phyloP scores from a whole-genome alignment of 1,140 invertebrate genomes.

The Pogonomyrmex californicus region DNA sequence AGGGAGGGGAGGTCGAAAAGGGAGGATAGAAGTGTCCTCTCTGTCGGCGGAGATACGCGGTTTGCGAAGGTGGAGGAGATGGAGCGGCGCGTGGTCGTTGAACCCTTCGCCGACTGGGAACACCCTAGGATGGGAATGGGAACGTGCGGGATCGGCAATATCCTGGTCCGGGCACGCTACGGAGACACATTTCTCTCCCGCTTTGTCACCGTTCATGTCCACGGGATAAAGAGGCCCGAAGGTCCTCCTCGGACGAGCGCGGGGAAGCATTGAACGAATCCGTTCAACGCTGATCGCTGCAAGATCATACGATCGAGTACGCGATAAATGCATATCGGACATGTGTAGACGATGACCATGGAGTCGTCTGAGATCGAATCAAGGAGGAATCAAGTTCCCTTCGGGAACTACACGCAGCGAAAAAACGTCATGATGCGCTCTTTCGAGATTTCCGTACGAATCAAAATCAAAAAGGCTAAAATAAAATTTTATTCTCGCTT shows the following conservation, averaged over 20 bases:
- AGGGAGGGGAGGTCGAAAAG: conserved; percentile 44
- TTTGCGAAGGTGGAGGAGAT: conserved; percentile 58
- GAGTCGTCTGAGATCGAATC: neutral
- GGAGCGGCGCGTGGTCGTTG: conserved; percentile 74
- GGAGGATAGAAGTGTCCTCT: conserved; percentile 61
- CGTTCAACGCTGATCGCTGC: neutral
- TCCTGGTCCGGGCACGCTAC: conserved; percentile 42
- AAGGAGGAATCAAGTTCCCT: neutral
- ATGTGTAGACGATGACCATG: neutral
- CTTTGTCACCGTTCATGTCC: neutral
- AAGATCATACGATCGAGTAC: neutral
- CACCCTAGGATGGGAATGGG: conserved; percentile 71
- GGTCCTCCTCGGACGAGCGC: neutral
- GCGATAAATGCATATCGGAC: neutral
- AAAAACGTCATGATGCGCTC: too few species aligned
- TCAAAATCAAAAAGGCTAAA: neutral
- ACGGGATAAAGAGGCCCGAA: neutral
- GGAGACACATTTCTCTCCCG: neutral
- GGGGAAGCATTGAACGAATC: conserved; percentile 19
- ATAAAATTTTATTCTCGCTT: neutral
- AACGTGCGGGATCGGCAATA: conserved; percentile 65
- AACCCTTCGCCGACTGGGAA: conserved; percentile 71
- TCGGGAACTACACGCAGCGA: neutral
- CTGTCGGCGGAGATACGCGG: conserved; percentile 48
- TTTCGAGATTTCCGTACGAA: neutral